These are phyloP conservation scores for Mongoloraphidia duomilia DNA, from an alignment of 2,888 invertebrate genomes.

Conservation along the genomic window DNA sequence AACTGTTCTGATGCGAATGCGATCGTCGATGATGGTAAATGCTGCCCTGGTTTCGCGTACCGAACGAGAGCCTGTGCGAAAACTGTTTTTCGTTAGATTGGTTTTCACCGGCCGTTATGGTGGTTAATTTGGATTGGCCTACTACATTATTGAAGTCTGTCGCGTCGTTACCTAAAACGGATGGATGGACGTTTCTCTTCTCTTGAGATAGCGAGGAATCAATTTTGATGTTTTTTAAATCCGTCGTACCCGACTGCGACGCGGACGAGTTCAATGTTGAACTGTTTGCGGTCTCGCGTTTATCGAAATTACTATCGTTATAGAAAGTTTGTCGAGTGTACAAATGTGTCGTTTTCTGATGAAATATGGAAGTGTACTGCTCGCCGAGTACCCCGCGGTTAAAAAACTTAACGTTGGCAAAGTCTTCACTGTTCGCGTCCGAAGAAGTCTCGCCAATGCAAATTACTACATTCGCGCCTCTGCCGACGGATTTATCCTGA, in stretches of 20 bases:
- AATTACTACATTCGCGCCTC: background rate
- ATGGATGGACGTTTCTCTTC: too few species aligned
- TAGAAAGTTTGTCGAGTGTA: background rate
- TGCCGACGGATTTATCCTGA: too few species aligned
- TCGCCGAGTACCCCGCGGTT: background rate
- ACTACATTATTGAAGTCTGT: too few species aligned
- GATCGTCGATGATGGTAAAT: constrained; percentile 6
- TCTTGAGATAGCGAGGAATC: too few species aligned
- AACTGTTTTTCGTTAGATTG: constrained; percentile 3
- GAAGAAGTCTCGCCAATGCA: background rate
- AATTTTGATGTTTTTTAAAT: too few species aligned
- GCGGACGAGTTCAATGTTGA: too few species aligned
- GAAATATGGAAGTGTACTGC: background rate
- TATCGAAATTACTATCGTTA: too few species aligned
- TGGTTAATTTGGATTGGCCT: too few species aligned
- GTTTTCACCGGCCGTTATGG: too few species aligned
- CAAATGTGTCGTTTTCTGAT: background rate
- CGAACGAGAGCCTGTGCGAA: constrained; percentile 5
- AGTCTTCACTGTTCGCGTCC: background rate
- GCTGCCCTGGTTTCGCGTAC: background rate
- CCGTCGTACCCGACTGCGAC: too few species aligned
- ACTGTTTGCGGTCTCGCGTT: too few species aligned
- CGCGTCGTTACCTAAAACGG: too few species aligned
- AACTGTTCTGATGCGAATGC: constrained; percentile 5
- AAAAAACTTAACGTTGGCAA: background rate